These are phyloP conservation scores for Pagrus major DNA, from an alignment of 2,113 vertebrate genomes.

Conservation along the genomic window DNA sequence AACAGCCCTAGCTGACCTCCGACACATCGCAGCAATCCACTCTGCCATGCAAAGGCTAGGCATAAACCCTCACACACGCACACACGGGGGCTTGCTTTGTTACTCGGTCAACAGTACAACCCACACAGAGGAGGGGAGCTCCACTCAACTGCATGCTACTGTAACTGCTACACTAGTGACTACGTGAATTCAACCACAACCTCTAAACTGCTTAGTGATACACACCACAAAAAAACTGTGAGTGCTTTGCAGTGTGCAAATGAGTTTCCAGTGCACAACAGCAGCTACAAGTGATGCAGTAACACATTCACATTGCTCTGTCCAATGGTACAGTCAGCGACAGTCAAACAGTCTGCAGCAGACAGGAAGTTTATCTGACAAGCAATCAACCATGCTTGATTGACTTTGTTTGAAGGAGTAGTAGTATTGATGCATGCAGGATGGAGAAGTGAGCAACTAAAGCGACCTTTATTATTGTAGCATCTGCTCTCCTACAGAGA, in stretches of 20 bases:
- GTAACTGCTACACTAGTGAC: conserved; percentile 19
- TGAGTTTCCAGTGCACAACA: conserved; percentile 29
- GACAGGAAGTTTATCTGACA: conserved; percentile 24
- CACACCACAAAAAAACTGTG: neutral
- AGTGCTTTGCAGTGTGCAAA: conserved; percentile 39
- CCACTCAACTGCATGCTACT: conserved; percentile 52
- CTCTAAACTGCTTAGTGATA: conserved; percentile 5
- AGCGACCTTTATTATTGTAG: conserved; percentile 23
- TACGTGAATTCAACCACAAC: conserved; percentile 20
- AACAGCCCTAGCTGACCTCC: conserved; percentile 57
- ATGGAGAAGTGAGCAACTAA: conserved; percentile 12
- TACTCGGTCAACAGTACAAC: conserved; percentile 45
- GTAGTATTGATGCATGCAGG: conserved; percentile 46
- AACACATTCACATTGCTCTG: neutral
- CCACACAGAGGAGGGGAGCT: conserved; percentile 34
- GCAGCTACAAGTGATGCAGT: conserved; percentile 16
- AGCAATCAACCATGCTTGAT: conserved; percentile 38
- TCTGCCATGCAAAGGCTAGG: conserved; percentile 70
- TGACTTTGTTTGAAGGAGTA: conserved; percentile 27
- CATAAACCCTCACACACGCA: conserved; percentile 45
- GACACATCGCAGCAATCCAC: conserved; percentile 57
- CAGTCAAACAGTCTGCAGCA: conserved; percentile 23
- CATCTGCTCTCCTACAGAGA: conserved; percentile 16
- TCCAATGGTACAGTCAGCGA: neutral
- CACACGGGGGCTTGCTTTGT: conserved; percentile 48